Evolutionary conservation across 2,797 vertebrate species (phyloP).

Genomic region (Mus caroli): DNA sequence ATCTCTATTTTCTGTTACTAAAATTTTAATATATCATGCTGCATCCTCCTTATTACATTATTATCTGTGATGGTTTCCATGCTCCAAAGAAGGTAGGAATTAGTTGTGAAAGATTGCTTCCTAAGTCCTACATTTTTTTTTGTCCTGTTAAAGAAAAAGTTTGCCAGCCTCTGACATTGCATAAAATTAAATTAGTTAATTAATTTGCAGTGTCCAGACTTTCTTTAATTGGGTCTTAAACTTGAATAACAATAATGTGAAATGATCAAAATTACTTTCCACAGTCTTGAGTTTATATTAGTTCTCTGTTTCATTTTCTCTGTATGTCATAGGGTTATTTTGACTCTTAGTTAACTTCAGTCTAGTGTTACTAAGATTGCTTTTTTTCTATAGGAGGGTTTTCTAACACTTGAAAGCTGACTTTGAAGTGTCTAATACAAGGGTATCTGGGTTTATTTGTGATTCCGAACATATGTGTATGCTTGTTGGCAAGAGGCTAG

Average conservation of each 20-base stretch:
- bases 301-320: slow-evolving; percentile 53
- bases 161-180: not conserved
- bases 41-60: not conserved
- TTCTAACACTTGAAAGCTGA: slow-evolving; percentile 46
- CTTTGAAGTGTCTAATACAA: slow-evolving; percentile 45
- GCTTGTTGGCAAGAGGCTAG: slow-evolving; percentile 57
- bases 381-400: slow-evolving; percentile 36
- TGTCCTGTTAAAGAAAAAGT: not conserved
- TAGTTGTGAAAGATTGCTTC: not conserved
- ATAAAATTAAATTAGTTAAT: not conserved
- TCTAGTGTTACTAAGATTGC: slow-evolving; percentile 1
- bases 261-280: slow-evolving; percentile 53
- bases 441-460: slow-evolving; percentile 60
- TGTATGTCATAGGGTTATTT: slow-evolving; percentile 50
- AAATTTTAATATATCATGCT: slow-evolving; percentile 3
- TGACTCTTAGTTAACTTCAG: slow-evolving; percentile 63
- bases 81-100: not conserved
- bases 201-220: slow-evolving; percentile 7
- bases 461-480: slow-evolving; percentile 55
- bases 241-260: slow-evolving; percentile 45
- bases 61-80: not conserved
- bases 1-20: not conserved
- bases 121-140: slow-evolving; percentile 64
- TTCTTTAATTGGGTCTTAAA: slow-evolving; percentile 62
- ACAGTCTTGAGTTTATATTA: slow-evolving; percentile 44